Evolutionary conservation across 2,113 vertebrate species (phyloP).

Genomic region (Peucedramus taeniatus): DNA sequence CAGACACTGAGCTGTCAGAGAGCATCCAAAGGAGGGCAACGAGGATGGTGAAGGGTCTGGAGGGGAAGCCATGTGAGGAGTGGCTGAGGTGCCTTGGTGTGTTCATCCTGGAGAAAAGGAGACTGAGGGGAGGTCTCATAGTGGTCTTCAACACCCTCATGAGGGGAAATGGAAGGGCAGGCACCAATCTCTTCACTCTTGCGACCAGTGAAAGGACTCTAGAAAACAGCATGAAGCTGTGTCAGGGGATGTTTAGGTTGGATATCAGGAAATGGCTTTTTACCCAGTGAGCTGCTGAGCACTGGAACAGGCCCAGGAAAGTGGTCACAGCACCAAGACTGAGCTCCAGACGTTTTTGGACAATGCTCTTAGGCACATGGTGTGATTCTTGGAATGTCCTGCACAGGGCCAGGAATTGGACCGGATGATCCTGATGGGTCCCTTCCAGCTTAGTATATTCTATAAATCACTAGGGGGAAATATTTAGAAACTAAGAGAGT

Average conservation of each 20-base stretch:
- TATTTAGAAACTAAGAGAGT: background rate
- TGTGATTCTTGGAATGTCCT: background rate
- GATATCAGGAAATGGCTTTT: background rate
- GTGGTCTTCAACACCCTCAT: rapidly evolving
- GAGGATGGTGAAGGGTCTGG: no score
- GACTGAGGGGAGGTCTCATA: background rate
- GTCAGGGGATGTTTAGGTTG: background rate
- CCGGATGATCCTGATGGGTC: background rate
- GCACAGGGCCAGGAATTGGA: background rate
- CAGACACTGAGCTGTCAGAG: no score
- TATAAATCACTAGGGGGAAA: background rate
- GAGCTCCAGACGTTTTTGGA: background rate
- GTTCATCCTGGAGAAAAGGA: background rate
- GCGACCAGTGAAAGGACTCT: background rate
- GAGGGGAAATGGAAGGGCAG: rapidly evolving
- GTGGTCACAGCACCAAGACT: background rate
- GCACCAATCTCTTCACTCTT: background rate
- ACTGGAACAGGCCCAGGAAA: background rate
- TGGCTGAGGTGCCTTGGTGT: background rate
- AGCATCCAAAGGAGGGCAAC: background rate
- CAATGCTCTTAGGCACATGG: background rate
- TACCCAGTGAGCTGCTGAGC: background rate
- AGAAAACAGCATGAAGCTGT: background rate
- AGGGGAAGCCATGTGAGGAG: rapidly evolving
- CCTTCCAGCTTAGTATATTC: background rate